Evolutionary conservation across 2,113 vertebrate genomes (phyloP).

Genomic region (Merops nubicus): DNA sequence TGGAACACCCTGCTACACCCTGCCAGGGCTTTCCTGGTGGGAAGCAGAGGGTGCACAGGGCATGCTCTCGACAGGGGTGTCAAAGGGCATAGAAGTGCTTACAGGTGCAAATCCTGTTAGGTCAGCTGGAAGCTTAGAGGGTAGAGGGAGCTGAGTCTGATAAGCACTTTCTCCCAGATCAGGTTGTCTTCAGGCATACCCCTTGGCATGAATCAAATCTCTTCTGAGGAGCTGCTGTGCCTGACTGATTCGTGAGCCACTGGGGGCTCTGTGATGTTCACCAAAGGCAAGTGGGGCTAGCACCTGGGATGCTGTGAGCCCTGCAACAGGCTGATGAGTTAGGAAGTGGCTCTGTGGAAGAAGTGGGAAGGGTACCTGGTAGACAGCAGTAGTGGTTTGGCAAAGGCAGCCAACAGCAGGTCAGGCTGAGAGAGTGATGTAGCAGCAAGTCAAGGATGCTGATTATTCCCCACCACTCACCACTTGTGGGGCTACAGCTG

Average conservation of each 20-base stretch:
- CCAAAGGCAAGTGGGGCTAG: background rate
- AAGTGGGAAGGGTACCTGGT: background rate
- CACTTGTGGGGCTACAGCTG: background rate
- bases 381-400: background rate
- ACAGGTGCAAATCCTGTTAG: background rate
- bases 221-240: background rate
- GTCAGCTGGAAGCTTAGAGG: background rate
- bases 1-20: background rate
- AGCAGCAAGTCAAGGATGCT: background rate
- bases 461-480: background rate
- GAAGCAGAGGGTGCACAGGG: background rate
- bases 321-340: background rate
- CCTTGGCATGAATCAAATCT: background rate
- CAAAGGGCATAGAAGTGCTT: background rate
- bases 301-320: background rate
- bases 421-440: background rate
- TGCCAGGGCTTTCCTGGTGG: rapidly evolving
- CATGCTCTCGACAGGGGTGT: rapidly evolving
- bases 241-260: background rate
- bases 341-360: background rate
- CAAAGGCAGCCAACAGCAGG: background rate
- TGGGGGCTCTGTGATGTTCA: background rate
- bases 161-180: background rate
- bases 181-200: background rate
- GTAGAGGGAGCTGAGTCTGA: background rate